A percentile compares a stretch with the other conserved stretches of the same genome.
phyloP scores from a whole-genome alignment of 2,113 vertebrate species.

The Isichthys henryi region DNA sequence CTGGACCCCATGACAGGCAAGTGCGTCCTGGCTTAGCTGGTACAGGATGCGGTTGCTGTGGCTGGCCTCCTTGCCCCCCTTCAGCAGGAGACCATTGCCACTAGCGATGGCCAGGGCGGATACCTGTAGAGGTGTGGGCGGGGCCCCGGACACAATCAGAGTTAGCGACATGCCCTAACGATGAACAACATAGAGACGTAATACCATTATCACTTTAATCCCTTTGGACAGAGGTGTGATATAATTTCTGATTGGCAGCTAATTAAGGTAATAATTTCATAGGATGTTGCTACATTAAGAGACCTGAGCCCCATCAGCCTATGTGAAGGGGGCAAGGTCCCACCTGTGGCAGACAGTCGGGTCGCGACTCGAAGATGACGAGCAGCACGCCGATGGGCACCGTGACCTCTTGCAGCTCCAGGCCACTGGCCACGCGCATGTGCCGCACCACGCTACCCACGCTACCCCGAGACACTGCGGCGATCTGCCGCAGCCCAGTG shows the following conservation, averaged over 20 bases:
- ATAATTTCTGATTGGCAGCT: background rate
- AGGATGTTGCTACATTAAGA: background rate
- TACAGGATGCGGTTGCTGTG: conserved; percentile 87
- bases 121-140: conserved; percentile 60
- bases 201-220: background rate
- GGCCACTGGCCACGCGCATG: conserved; percentile 81
- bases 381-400: conserved; percentile 95
- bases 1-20: conserved; percentile 77
- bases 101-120: conserved; percentile 92
- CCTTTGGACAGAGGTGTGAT: background rate
- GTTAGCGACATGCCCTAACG: background rate
- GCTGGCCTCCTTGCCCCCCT: conserved; percentile 87
- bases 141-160: background rate
- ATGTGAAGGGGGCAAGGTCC: background rate
- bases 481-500: conserved; percentile 88
- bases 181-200: background rate
- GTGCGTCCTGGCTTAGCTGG: conserved; percentile 86
- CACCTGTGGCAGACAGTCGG: conserved; percentile 97
- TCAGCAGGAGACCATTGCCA: conserved; percentile 88
- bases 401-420: conserved; percentile 91
- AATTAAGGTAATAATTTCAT: background rate
- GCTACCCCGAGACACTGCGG: conserved; percentile 76
- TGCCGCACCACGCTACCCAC: conserved; percentile 80
- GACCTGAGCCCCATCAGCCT: background rate
- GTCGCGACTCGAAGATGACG: conserved; percentile 95